Base-by-base conservation (phyloP, 2,113 vertebrate species). In the Regulus satrapa region DNA sequence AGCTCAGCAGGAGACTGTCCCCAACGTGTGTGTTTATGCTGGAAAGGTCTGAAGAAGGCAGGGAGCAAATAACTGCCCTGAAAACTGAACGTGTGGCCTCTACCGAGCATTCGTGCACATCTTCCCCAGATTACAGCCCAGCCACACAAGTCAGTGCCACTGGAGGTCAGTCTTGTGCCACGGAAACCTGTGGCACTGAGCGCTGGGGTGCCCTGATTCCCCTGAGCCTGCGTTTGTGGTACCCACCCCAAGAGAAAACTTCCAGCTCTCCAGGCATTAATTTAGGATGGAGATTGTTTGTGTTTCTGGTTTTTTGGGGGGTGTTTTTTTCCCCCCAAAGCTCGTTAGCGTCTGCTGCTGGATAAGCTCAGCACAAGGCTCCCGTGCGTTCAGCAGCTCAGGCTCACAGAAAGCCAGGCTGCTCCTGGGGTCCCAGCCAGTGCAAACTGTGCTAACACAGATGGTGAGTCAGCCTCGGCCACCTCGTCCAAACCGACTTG, bases 121-220 rank as follows among this genome's bases (percentile, higher is more conserved):
- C 23, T 13, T 49, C 9, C 31, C 18, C 18, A 6, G 31, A n/a
- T 36, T 38, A 26, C 43, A 62, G n/a, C 31, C n/a, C 45, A 76
- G 9, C 29, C 31, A 25, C 58, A 6, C 25, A 4, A 76, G 14
- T 8, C 63, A 10, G 38, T 55, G 59, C 54, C 98, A 97, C 97
- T 92, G 96, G 98, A 93, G 95, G 98, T 90, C 95, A 95, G 55
- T n/a, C 67, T 92, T 96, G 82, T 93, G 92, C 97, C 83, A 41
- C 6, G 40, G 51, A 94, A 96, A 68, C 38, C 82, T n/a, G 45
- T 18, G 18, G 26, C 21, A 34, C 17, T 4, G 17, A 63, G 69
- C n/a, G 0, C 8, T 4, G 75, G 55, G 9, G 5, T 46, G 24
- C n/a, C 10, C 36, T 1, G 36, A 10, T 13, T 43, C 26, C 32